Evolutionary conservation across 2,888 invertebrate genomes (phyloP).

Genomic region (Diadromus collaris): DNA sequence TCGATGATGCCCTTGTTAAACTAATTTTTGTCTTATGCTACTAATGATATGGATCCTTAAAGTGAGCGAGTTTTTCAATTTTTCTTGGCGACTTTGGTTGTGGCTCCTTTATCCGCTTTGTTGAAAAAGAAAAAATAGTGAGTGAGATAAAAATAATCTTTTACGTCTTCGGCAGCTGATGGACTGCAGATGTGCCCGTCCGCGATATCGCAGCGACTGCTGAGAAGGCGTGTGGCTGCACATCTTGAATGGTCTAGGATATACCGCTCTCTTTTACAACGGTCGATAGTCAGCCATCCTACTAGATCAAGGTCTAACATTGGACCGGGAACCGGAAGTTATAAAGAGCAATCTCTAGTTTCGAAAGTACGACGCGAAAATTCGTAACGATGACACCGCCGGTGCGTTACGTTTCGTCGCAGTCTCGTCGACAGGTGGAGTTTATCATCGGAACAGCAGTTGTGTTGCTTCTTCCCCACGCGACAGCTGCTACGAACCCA

Average conservation of each 20-base stretch:
- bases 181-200: constrained; percentile 32
- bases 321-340: constrained; percentile 63
- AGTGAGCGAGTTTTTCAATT: not conserved
- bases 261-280: not conserved
- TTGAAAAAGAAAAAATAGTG: constrained; percentile 9
- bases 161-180: constrained; percentile 62
- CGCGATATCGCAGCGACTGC: constrained; percentile 1
- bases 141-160: constrained; percentile 42
- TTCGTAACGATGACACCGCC: constrained; percentile 46
- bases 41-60: too few relatives aligned
- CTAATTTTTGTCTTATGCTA: too few relatives aligned
- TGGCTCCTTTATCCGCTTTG: constrained; percentile 32
- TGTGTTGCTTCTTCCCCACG: constrained; percentile 36
- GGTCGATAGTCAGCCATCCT: not conserved
- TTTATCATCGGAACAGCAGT: constrained; percentile 72
- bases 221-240: not conserved
- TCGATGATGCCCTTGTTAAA: too few relatives aligned
- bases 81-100: not conserved
- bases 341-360: constrained; percentile 67
- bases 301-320: constrained; percentile 10
- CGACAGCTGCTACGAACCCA: constrained; percentile 64
- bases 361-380: constrained; percentile 63
- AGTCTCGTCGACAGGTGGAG: constrained; percentile 71
- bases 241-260: not conserved
- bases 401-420: constrained; percentile 64